These are phyloP conservation scores for Strix aluco DNA, from an alignment of 2,113 vertebrate species.

Conservation along the genomic window DNA sequence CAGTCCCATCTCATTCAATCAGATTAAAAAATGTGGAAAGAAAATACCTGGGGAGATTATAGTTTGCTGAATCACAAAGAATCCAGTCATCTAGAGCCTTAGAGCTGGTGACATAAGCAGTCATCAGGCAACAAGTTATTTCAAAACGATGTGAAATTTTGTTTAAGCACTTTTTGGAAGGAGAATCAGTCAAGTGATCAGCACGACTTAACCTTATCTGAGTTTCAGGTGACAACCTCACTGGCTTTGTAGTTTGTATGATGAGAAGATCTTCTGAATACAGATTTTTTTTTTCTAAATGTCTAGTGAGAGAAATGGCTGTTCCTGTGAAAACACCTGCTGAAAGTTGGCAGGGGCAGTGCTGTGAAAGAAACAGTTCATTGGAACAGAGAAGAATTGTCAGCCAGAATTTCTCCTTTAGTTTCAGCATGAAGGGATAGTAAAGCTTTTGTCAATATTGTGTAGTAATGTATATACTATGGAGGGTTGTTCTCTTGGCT, in stretches of 20 bases:
- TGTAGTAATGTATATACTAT: background rate
- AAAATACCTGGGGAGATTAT: conserved; percentile 61
- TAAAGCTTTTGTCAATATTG: background rate
- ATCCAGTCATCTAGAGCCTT: conserved; percentile 64
- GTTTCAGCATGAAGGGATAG: conserved; percentile 8
- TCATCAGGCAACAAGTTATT: conserved; percentile 69
- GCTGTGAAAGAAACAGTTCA: conserved; percentile 79
- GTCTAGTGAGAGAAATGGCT: conserved; percentile 44
- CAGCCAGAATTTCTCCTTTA: conserved; percentile 45
- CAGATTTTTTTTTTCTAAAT: conserved; percentile 51
- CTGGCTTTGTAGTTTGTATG: conserved; percentile 76
- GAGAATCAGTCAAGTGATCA: conserved; percentile 71
- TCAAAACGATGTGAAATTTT: conserved; percentile 75
- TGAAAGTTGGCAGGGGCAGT: conserved; percentile 46
- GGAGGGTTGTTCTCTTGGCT: background rate
- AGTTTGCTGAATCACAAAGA: conserved; percentile 64
- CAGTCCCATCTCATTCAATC: conserved; percentile 26
- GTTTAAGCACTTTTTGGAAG: conserved; percentile 73
- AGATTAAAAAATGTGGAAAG: conserved; percentile 62
- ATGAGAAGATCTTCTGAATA: conserved; percentile 62
- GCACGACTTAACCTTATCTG: conserved; percentile 77
- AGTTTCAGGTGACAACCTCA: conserved; percentile 72
- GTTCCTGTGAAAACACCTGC: conserved; percentile 58
- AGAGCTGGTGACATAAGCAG: conserved; percentile 66
- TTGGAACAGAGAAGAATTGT: conserved; percentile 64